A percentile compares a stretch with the other conserved stretches of the same genome.
Conservation (phyloP, 2,797 vertebrate genomes). For the Prionace glauca region DNA sequence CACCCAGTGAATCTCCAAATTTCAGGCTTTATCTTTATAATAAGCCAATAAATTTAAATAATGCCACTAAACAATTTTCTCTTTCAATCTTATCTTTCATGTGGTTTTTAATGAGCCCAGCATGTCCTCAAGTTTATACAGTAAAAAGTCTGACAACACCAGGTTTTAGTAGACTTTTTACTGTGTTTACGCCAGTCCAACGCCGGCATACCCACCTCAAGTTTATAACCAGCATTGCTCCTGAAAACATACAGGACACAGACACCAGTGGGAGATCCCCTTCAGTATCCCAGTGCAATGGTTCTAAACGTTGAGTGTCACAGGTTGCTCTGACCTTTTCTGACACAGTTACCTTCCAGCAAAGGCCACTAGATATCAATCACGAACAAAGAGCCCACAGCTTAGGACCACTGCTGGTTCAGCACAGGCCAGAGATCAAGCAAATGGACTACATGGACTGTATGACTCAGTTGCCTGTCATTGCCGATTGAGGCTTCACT, state of each 20-base stretch:
- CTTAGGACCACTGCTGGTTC: not conserved
- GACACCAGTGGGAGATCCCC: not conserved
- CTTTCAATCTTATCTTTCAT: no score
- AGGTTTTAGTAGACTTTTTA: no score
- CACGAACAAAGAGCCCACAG: not conserved
- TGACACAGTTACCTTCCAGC: not conserved
- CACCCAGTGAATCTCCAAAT: not conserved
- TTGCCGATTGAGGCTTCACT: not conserved
- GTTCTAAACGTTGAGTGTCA: not conserved
- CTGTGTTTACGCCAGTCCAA: no score
- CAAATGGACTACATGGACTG: not conserved
- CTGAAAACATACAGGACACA: not conserved
- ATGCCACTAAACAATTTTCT: not conserved
- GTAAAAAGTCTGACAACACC: no score
- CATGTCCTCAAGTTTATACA: no score
- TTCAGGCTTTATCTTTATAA: not conserved
- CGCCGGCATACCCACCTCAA: no score
- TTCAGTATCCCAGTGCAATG: not conserved
- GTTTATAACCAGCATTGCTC: no score
- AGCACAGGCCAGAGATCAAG: not conserved
- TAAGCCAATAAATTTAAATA: not conserved
- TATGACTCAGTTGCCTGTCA: not conserved
- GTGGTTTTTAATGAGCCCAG: no score
- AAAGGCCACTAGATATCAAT: not conserved
- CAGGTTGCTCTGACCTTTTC: not conserved